Evolutionary conservation across 2,888 invertebrate species (phyloP).

Genomic region (Flabesymbios commensalis): DNA sequence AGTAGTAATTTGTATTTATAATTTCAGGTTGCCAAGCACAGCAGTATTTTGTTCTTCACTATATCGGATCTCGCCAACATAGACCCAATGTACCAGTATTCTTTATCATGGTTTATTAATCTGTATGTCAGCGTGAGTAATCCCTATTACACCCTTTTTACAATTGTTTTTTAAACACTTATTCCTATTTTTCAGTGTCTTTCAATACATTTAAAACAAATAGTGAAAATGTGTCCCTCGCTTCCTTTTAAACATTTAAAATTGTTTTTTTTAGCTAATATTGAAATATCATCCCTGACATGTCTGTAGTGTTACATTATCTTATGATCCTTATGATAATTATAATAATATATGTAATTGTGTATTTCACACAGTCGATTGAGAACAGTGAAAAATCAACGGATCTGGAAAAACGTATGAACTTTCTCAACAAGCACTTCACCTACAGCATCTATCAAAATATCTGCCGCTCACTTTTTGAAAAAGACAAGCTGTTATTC

Average conservation of each 20-base stretch:
- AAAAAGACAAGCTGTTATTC: conserved; percentile 62
- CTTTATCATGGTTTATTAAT: conserved; percentile 88
- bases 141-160: background rate
- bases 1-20: too few relatives aligned
- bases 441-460: conserved; percentile 67
- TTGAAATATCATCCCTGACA: too few relatives aligned
- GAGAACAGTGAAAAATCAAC: conserved; percentile 73
- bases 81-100: conserved; percentile 95
- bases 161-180: background rate
- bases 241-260: too few relatives aligned
- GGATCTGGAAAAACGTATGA: conserved; percentile 64
- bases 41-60: conserved; percentile 81
- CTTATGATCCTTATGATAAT: too few relatives aligned
- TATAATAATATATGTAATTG: too few relatives aligned
- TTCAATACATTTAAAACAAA: too few relatives aligned
- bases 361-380: conserved; percentile 70
- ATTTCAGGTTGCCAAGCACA: conserved; percentile 58
- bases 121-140: conserved; percentile 70
- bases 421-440: conserved; percentile 61
- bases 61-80: conserved; percentile 85
- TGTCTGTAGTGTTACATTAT: too few relatives aligned
- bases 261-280: too few relatives aligned
- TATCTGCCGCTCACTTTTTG: conserved; percentile 63
- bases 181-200: background rate
- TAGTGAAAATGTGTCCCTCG: too few relatives aligned